Base-by-base conservation (phyloP, 2,888 invertebrate genomes). In the Calephelis perditalis region DNA sequence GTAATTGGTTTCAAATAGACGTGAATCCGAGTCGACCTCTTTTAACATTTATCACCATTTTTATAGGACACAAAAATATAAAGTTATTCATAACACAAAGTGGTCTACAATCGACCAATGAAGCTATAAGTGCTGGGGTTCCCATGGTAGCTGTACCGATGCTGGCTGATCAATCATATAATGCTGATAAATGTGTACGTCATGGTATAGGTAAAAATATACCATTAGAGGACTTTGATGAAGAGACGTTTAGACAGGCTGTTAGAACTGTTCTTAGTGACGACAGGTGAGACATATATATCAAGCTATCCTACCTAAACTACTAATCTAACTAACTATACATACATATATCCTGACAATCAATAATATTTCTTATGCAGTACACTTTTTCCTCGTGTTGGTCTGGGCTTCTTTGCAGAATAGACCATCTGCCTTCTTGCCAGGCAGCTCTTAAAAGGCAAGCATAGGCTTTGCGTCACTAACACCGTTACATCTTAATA, bases 91-190 rank as follows among this genome's bases (percentile, higher is more conserved):
- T 87, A 15, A 84, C 82, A 2, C 86, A 88, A 76, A 82, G 80
- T 45, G 86, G 86, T 5, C 63, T 84, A 3, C 84, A 86, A 64
- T 86, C 86, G 0, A 74, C 83, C 0, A 84, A 86, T 55, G 86
- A 88, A 70, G 77, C 84, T 0, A 79, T 88, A 26, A 66, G 67
- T 56, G 78, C 79, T 3, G 76, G 75, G 40, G 79, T 83, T 0
- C 84, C 86, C 3, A 61, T 86, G 3, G 67, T 86, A 26, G 84
- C 75, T 8, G 65, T 87, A 26, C 85, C 85, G 5, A 79, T 85
- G 67, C 58, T 80, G 35, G 78, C 71, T 0, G 89, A 89, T 63
- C 85, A 86, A 65, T 77, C 71, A 64, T 74, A 68, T n/a, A 86
- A 84, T 62, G 76, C 74, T 0, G 75, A 73, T 65, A 74, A 69